Base-by-base conservation (phyloP, 2,113 vertebrate species). In the Cynoglossus semilaevis region DNA sequence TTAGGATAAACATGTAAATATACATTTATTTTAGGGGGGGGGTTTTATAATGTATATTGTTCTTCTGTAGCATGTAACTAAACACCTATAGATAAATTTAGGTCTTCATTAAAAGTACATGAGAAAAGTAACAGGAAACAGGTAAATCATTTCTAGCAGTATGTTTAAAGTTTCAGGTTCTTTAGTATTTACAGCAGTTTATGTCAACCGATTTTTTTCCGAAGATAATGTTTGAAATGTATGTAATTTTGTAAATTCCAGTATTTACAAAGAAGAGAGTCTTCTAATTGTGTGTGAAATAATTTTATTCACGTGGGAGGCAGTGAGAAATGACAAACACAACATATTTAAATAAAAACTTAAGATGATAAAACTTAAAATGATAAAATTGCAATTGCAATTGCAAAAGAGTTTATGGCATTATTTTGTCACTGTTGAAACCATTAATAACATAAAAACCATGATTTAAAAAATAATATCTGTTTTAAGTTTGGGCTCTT, bases 41-140 rank as follows among this genome's bases (percentile, higher is more conserved):
- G 3, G 2, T 29, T 29, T 6, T 29, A 29, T 41, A 41, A 16
- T 2, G 15, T 57, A 22, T 54, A 16, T 41, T 49, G n/a, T 47
- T 66, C 15, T 55, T 51, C 29, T 56, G 15, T 29, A n/a, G 58
- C 35, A 60, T 15, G 72, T 51, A 74, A 53, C 36, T 15, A 55
- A 56, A 35, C 63, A 58, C 17, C 61, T 61, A 44, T 29, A 8
- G 46, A n/a, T 67, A 42, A 34, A 12, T 17, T 14, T 51, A 22
- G 58, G 19, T 65, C 14, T 11, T 55, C 22, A 61, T 22, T 68
- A n/a, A 65, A 43, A 11, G 35, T 54, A 44, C 19, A 56, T 49
- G 43, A 52, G 55, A 47, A 2, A 29, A 29, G 6, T 29, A 70
- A 81, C 80, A 78, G 80, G 85, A 87, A 83, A 77, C 79, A 77